A percentile compares a stretch with the other conserved stretches of the same genome.
Evolutionary conservation across 2,797 vertebrate genomes (phyloP).

Genomic region (Platalea minor): DNA sequence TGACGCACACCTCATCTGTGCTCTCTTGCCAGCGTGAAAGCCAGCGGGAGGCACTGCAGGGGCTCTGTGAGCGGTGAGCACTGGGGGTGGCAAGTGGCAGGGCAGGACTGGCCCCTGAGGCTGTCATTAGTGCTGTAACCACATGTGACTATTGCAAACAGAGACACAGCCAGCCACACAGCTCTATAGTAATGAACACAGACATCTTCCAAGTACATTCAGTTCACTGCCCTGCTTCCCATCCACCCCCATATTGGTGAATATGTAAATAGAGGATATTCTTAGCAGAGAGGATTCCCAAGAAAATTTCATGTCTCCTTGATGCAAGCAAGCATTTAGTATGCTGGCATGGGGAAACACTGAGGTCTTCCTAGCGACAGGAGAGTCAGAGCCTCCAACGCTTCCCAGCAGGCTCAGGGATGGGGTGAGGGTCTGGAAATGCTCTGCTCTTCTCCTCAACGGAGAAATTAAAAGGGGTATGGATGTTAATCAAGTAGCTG

Average conservation of each 20-base stretch:
- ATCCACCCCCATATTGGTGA: neutral
- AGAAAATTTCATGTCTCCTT: conserved; percentile 52
- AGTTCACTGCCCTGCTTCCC: conserved; percentile 51
- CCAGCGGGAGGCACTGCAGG: neutral
- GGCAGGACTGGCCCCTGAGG: fast-evolving
- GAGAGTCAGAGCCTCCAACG: fast-evolving
- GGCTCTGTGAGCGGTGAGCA: neutral
- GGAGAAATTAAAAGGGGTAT: neutral
- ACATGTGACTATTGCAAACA: neutral
- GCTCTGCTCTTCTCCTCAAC: neutral
- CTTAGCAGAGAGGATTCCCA: conserved; percentile 66
- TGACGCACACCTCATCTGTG: fast-evolving
- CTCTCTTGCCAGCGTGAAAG: fast-evolving
- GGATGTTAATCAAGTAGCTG: neutral
- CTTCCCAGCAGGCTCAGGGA: neutral
- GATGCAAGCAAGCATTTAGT: conserved; percentile 37
- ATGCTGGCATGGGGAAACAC: neutral
- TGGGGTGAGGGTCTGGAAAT: neutral
- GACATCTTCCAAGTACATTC: conserved; percentile 59
- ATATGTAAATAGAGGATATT: conserved; percentile 63
- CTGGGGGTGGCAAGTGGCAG: neutral
- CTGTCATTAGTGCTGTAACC: neutral
- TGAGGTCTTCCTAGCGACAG: neutral
- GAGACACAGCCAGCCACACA: neutral
- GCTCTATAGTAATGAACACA: conserved; percentile 20